A percentile compares a stretch with the other conserved stretches of the same genome.
These are phyloP conservation scores for Pseudococcus longispinus DNA, from an alignment of 2,888 invertebrate species.

Conservation along the genomic window DNA sequence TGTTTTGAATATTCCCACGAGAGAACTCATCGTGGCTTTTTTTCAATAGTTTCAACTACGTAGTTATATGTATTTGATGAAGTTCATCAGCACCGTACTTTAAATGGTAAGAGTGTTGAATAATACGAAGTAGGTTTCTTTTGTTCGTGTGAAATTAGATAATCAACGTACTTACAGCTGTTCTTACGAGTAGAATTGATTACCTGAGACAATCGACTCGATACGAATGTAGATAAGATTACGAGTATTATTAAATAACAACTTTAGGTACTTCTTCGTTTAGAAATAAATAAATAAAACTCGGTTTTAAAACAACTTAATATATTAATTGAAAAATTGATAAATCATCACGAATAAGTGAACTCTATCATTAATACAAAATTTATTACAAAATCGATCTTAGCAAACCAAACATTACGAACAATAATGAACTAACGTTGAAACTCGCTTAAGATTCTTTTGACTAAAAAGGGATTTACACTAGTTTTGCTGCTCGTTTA, in stretches of 20 bases:
- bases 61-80: neutral
- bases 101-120: too few species aligned
- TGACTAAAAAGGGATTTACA: neutral
- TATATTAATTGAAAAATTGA: neutral
- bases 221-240: too few species aligned
- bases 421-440: slow-evolving; percentile 8
- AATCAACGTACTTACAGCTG: too few species aligned
- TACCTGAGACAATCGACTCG: too few species aligned
- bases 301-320: neutral
- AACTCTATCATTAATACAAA: neutral
- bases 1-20: neutral
- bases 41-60: neutral
- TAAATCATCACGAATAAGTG: neutral
- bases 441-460: neutral
- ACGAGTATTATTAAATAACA: too few species aligned
- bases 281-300: neutral
- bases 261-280: too few species aligned
- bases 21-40: neutral
- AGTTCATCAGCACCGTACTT: neutral
- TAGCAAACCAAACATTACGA: neutral
- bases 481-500: neutral
- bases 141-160: too few species aligned
- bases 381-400: slow-evolving; percentile 37
- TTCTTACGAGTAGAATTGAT: too few species aligned
- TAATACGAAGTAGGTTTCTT: too few species aligned